These are phyloP conservation scores for Platysternon megacephalum DNA, from an alignment of 2,113 vertebrate species.

Conservation along the genomic window DNA sequence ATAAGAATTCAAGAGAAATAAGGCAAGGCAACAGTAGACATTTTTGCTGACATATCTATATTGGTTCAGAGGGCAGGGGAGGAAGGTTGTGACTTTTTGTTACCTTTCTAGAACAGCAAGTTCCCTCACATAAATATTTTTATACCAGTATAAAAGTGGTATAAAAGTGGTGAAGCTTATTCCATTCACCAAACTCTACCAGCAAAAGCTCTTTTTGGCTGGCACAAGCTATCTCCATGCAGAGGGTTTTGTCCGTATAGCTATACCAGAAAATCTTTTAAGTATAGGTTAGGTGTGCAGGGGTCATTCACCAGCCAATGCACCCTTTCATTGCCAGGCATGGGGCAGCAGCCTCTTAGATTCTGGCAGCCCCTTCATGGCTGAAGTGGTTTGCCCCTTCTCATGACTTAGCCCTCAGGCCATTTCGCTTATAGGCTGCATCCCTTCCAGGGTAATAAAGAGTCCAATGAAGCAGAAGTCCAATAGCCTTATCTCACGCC, in stretches of 20 bases:
- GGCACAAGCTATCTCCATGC: not conserved
- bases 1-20: not conserved
- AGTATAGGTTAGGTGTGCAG: not conserved
- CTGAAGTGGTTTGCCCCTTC: not conserved
- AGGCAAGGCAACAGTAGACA: not conserved
- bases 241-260: not conserved
- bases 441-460: not conserved
- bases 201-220: constrained; percentile 16
- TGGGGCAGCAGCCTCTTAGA: not conserved
- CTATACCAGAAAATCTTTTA: constrained; percentile 1
- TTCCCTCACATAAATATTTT: not conserved
- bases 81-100: not conserved
- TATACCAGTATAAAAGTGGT: not conserved
- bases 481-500: not conserved
- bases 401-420: not conserved
- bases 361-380: too few species aligned
- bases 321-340: not conserved
- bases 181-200: constrained; percentile 30
- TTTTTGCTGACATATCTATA: not conserved
- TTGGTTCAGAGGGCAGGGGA: not conserved
- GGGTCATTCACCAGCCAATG: not conserved
- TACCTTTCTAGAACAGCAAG: constrained; percentile 25
- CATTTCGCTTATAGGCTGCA: not conserved
- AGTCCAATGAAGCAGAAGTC: not conserved
- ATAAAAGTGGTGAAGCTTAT: too few species aligned